A percentile compares a stretch with the other conserved stretches of the same genome.
Conservation (phyloP, 2,113 vertebrate species). For the Saguinus imperator region DNA sequence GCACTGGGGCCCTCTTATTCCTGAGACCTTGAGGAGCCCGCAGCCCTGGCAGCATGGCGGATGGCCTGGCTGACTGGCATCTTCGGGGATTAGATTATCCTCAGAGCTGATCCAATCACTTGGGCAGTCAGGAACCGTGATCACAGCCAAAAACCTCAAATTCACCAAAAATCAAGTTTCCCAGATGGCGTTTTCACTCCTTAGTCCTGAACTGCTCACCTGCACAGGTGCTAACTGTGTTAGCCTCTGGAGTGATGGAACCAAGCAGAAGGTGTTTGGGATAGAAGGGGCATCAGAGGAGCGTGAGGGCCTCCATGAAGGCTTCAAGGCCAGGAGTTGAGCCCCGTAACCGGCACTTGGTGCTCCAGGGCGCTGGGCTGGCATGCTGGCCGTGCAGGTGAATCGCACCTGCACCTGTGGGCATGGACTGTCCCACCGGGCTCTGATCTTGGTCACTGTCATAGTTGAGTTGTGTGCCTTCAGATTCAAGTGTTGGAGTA, state of each 20-base stretch:
- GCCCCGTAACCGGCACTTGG: not conserved
- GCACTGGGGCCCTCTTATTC: rapidly evolving
- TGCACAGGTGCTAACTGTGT: too few relatives aligned
- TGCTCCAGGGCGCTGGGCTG: not conserved
- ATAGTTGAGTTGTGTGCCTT: not conserved
- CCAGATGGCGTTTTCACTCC: constrained; percentile 23
- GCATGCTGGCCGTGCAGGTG: too few relatives aligned
- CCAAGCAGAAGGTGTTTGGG: too few relatives aligned
- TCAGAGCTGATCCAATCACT: not conserved
- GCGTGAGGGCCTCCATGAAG: not conserved
- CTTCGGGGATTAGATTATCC: not conserved
- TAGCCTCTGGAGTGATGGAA: too few relatives aligned
- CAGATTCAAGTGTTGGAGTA: not conserved
- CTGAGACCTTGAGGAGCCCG: rapidly evolving
- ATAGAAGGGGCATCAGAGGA: too few relatives aligned
- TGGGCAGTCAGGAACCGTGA: not conserved
- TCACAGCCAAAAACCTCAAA: not conserved
- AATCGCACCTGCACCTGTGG: not conserved
- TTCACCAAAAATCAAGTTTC: not conserved
- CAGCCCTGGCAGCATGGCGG: not conserved
- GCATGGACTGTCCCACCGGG: not conserved
- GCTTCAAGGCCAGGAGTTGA: not conserved
- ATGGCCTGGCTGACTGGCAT: rapidly evolving
- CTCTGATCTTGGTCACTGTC: rapidly evolving
- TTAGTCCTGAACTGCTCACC: too few relatives aligned